Base-by-base conservation (phyloP, 2,113 vertebrate species). In the Numenius arquata region DNA sequence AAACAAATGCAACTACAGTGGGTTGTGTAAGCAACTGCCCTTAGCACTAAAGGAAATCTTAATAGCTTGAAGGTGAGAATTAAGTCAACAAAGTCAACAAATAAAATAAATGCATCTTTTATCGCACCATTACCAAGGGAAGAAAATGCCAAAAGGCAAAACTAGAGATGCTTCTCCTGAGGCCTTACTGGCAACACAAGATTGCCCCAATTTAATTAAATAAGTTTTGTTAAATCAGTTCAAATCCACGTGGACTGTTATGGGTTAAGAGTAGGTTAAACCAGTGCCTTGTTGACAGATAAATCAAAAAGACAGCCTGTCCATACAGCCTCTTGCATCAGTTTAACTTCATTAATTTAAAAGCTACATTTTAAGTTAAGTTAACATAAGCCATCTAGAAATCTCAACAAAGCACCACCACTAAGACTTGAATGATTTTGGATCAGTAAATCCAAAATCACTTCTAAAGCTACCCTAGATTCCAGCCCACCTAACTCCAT, bases 51-150 rank as follows among this genome's bases (percentile, higher is more conserved):
- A 58, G 62, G 74, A 95, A 95, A 92, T 85, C 70, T 80, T 86
- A 89, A 91, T 85, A 83, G 89, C 95, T 95, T 34, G 77, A 89
- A 96, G 95, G 95, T 85, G 89, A 92, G 77, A 96, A 96, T 96
- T 92, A 91, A 95, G 94, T 91, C 95, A 94, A 93, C 88, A 96
- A 93, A 95, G 85, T 85, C 92, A 95, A 96, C 73, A 95, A 96
- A 96, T 94, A 92, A 94, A 96, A 96, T 92, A 95, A 96, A 96
- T 77, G 75, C 88, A 89, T 90, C 95, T 94, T 94, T 94, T 96
- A 95, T 96, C 93, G 83, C 79, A 86, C 59, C 41, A 83, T 90
- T 96, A 90, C 92, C 94, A 92, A 87, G 95, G 96, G 90, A 95
- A 94, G 86, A 94, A 85, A 95, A 90, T 61, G 95, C 83, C 90